Conservation (phyloP, 2,113 vertebrate species). For the Strix aluco region DNA sequence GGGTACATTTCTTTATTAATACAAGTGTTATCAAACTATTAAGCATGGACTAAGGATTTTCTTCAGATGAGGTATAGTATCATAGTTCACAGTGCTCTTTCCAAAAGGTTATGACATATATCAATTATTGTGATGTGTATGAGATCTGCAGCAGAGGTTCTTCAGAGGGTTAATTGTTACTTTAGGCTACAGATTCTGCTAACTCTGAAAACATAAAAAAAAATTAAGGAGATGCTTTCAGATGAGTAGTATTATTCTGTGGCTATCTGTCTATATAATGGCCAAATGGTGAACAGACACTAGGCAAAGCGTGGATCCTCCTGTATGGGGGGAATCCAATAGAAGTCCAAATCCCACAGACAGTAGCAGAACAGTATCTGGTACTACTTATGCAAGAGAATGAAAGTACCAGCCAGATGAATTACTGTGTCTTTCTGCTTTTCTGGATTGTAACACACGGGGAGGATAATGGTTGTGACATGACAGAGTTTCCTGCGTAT, state of each 20-base stretch:
- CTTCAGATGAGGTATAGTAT: constrained; percentile 13
- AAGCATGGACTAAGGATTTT: background rate
- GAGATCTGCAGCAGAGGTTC: constrained; percentile 4
- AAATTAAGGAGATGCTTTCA: background rate
- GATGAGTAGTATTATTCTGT: background rate
- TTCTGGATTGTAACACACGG: background rate
- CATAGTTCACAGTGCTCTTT: constrained; percentile 24
- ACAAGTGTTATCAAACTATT: constrained; percentile 25
- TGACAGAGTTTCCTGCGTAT: background rate
- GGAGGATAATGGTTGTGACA: background rate
- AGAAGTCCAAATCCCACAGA: background rate
- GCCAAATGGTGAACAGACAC: background rate
- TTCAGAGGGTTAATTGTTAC: constrained; percentile 37
- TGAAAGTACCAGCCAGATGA: background rate
- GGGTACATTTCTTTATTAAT: constrained; percentile 27
- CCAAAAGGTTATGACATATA: background rate
- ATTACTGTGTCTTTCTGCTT: background rate
- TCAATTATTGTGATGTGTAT: background rate
- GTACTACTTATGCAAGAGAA: background rate
- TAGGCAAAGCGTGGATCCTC: background rate
- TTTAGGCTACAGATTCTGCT: background rate
- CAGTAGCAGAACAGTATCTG: background rate
- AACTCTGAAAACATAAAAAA: background rate
- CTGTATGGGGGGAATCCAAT: background rate
- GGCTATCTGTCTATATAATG: background rate